phyloP scores from a whole-genome alignment of 2,113 vertebrate species.

The Thamnophis sirtalis region DNA sequence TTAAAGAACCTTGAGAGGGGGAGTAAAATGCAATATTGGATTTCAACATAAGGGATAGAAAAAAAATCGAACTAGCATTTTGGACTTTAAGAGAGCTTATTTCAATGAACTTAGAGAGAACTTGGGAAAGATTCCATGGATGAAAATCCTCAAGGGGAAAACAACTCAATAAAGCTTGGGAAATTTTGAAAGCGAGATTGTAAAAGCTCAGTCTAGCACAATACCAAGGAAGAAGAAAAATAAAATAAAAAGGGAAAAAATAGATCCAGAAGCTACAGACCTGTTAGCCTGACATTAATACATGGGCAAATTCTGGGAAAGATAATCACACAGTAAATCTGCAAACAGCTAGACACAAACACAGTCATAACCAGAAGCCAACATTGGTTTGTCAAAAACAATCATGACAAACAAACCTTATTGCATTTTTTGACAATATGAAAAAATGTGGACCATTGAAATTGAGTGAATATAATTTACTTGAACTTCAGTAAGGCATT shows the following conservation, averaged over 20 bases:
- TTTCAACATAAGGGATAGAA: background rate
- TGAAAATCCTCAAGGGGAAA: background rate
- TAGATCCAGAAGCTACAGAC: background rate
- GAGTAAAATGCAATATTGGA: background rate
- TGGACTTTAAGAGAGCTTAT: background rate
- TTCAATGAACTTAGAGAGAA: background rate
- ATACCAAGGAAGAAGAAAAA: background rate
- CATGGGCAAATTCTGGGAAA: background rate
- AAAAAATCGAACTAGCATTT: background rate
- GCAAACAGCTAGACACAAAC: background rate
- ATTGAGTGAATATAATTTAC: no score
- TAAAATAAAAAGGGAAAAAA: background rate
- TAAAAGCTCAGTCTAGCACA: background rate
- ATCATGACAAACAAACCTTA: background rate
- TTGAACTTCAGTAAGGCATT: no score
- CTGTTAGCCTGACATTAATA: background rate
- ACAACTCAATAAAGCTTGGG: background rate
- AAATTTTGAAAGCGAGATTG: background rate
- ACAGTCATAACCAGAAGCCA: background rate
- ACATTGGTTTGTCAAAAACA: background rate
- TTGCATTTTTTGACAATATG: background rate
- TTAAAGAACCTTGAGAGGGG: background rate
- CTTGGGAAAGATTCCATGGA: background rate
- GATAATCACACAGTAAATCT: background rate
- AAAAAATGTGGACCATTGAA: background rate